A percentile compares a stretch with the other conserved stretches of the same genome.
These are phyloP conservation scores for Sinocyclocheilus rhinocerous DNA, from an alignment of 2,113 vertebrate genomes.

Conservation along the genomic window DNA sequence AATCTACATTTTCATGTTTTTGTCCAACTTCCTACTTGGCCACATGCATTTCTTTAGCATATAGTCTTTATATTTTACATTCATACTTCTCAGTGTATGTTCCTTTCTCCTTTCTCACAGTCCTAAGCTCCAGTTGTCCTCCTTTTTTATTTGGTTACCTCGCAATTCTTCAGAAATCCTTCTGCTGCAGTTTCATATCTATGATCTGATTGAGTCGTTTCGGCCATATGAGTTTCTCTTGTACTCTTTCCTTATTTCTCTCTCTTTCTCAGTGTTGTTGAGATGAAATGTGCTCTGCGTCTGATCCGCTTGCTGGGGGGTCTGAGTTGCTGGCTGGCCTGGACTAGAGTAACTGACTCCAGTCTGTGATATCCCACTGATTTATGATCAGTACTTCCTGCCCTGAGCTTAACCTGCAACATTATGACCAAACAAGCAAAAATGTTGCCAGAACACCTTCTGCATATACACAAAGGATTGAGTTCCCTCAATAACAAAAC, in stretches of 20 bases:
- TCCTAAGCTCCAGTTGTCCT: background rate
- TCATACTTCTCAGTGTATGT: background rate
- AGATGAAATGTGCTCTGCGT: background rate
- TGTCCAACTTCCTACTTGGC: background rate
- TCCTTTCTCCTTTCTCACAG: background rate
- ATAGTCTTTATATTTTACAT: background rate
- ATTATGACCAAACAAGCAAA: slow-evolving; percentile 19
- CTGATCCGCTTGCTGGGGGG: slow-evolving; percentile 21
- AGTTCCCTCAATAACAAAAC: background rate
- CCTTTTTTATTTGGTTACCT: background rate
- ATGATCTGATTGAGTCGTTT: background rate
- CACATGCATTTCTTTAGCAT: background rate
- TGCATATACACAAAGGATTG: background rate
- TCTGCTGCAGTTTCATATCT: background rate
- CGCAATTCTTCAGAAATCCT: background rate
- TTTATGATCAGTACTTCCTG: slow-evolving; percentile 40
- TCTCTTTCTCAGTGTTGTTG: background rate
- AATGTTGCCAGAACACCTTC: background rate
- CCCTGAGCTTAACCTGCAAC: slow-evolving; percentile 30
- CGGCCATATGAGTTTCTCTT: background rate
- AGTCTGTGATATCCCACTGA: slow-evolving; percentile 31
- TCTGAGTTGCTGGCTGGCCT: background rate
- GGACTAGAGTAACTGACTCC: slow-evolving; percentile 19
- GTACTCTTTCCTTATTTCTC: background rate
- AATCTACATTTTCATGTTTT: background rate